Base-by-base conservation (phyloP, 2,888 invertebrate genomes). In the Fragum sueziense region DNA sequence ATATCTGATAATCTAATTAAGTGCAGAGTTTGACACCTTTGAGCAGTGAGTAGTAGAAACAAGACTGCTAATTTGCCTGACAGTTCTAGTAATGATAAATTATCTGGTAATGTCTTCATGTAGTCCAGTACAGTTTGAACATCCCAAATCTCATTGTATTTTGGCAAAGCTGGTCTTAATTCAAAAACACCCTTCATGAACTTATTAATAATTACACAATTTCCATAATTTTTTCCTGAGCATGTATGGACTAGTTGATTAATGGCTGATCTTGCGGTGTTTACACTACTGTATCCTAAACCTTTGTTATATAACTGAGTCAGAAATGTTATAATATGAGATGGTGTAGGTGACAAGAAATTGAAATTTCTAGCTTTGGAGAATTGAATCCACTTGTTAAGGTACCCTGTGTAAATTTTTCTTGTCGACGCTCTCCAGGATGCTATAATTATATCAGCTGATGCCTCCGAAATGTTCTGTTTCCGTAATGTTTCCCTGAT, bases 371-470 rank as follows among this genome's bases (percentile, higher is more conserved):
- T 51, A 31, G 68, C 71, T 31, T 57, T 52, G 31, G 54, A 79
- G 52, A 70, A 54, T n/a, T 67, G 27, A 17, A 80, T 20, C 81
- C 83, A 84, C 69, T 78, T 77, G 70, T 57, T 70, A 33, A 79
- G 54, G 74, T 83, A 79, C 22, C 29, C 20, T 27, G 69, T 59
- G 70, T 85, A 84, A 33, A 80, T 81, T 75, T 71, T 76, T 20
- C 79, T 70, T 25, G 81, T 83, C 17, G 75, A 33, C 0, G 31
- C 0, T 70, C 81, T 70, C 83, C 85, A 85, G n/a, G 83, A 79
- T 14, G 65, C 33, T 17, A 83, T 4, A 41, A 84, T 73, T 70
- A 84, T 70, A 1, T 54, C 37, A 27, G 73, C 41, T 73, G 82
- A 65, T 31, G 70, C 51, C 62, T 54, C 54, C 57, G 85, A 76